Evolutionary conservation across 2,797 vertebrate species (phyloP).

Genomic region (Balearica regulorum): DNA sequence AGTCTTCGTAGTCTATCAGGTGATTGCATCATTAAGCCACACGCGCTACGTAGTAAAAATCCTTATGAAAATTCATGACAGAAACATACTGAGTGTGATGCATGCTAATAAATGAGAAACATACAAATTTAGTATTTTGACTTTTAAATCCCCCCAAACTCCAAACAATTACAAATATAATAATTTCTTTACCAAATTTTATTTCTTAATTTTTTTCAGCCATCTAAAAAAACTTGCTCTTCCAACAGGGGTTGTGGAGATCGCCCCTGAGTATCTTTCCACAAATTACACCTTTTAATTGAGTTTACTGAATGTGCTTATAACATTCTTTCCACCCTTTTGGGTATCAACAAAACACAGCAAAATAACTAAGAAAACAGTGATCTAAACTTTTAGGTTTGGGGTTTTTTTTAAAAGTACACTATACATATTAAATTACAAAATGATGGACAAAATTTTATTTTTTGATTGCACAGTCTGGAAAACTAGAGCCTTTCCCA

Average conservation of each 20-base stretch:
- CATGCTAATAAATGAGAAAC: slow-evolving; percentile 60
- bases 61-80: slow-evolving; percentile 79
- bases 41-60: slow-evolving; percentile 77
- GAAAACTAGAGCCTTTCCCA: neutral
- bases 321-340: neutral
- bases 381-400: neutral
- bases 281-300: neutral
- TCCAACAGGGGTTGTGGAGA: neutral
- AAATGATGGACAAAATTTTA: neutral
- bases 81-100: slow-evolving; percentile 58
- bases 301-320: neutral
- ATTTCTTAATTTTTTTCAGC: neutral
- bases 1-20: slow-evolving; percentile 73
- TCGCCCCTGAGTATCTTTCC: neutral
- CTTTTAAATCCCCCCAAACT: neutral
- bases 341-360: neutral
- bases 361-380: neutral
- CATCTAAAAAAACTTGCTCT: neutral
- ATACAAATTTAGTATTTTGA: slow-evolving; percentile 44
- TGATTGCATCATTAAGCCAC: slow-evolving; percentile 79
- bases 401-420: neutral
- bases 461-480: neutral
- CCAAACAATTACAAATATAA: slow-evolving; percentile 49
- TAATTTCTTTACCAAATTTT: neutral
- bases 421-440: neutral